These are phyloP conservation scores for Panthera leo DNA, from an alignment of 2,113 vertebrate genomes.

Conservation along the genomic window DNA sequence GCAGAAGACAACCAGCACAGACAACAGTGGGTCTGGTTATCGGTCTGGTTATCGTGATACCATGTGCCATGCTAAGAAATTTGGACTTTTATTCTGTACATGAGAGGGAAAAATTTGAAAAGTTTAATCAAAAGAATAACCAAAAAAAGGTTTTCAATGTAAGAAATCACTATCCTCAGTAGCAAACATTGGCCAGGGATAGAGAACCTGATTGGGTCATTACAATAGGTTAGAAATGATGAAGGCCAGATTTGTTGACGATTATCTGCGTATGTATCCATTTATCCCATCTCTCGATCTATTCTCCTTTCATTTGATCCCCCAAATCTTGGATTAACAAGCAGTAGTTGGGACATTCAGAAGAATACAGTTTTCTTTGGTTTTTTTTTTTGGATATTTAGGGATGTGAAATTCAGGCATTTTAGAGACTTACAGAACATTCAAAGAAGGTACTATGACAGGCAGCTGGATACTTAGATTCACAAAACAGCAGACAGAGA, in stretches of 20 bases:
- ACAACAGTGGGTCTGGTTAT: neutral
- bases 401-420: neutral
- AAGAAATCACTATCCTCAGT: neutral
- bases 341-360: rapidly evolving
- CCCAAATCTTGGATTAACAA: neutral
- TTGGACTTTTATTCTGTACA: neutral
- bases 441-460: neutral
- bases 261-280: too few relatives aligned
- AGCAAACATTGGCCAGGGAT: neutral
- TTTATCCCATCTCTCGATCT: neutral
- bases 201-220: neutral
- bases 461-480: neutral
- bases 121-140: neutral
- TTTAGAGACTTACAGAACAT: neutral
- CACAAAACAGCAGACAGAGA: neutral
- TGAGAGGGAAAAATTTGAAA: neutral
- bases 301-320: neutral
- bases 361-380: neutral
- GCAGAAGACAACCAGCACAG: neutral
- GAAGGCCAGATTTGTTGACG: neutral
- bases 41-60: too few relatives aligned
- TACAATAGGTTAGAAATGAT: neutral
- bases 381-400: neutral
- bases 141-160: neutral
- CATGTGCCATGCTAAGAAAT: neutral